Conservation (phyloP, 2,888 invertebrate species). For the Xylota sylvarum region DNA sequence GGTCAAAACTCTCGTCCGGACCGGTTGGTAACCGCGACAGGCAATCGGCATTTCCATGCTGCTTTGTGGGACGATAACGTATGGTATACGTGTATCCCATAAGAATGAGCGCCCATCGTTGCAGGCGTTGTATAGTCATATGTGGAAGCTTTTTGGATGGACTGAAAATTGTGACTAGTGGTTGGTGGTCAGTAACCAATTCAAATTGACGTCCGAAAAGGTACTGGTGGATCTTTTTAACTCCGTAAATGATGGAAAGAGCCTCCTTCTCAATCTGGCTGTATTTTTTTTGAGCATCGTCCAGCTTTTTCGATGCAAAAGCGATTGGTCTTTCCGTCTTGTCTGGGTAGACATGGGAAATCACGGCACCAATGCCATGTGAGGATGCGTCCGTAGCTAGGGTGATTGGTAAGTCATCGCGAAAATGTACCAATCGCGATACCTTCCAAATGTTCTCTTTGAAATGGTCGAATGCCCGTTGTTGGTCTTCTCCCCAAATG, state of each 20-base stretch:
- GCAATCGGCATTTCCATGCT: no score
- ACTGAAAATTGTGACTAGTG: constrained; percentile 54
- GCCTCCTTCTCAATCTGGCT: constrained; percentile 74
- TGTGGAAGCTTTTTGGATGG: constrained; percentile 61
- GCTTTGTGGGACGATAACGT: no score
- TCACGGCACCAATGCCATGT: constrained; percentile 78
- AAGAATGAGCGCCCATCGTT: no score
- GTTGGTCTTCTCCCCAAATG: constrained; percentile 64
- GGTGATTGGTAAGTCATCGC: constrained; percentile 85
- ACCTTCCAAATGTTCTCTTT: no score
- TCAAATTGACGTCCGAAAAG: no score
- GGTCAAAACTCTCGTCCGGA: no score
- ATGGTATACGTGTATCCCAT: no score
- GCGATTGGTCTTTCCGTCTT: constrained; percentile 82
- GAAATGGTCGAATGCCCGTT: constrained; percentile 28
- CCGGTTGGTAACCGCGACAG: no score
- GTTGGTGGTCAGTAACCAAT: no score
- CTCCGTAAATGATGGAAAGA: no score
- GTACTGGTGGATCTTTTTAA: constrained; percentile 64
- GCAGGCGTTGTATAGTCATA: constrained; percentile 60
- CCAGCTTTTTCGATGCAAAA: no score
- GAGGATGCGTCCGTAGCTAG: constrained; percentile 85
- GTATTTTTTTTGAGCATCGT: no score
- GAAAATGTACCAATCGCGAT: constrained; percentile 85
- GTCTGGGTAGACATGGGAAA: constrained; percentile 80